These are phyloP conservation scores for Pterobdella sp. DNA, from an alignment of 2,888 invertebrate genomes.

Conservation along the genomic window DNA sequence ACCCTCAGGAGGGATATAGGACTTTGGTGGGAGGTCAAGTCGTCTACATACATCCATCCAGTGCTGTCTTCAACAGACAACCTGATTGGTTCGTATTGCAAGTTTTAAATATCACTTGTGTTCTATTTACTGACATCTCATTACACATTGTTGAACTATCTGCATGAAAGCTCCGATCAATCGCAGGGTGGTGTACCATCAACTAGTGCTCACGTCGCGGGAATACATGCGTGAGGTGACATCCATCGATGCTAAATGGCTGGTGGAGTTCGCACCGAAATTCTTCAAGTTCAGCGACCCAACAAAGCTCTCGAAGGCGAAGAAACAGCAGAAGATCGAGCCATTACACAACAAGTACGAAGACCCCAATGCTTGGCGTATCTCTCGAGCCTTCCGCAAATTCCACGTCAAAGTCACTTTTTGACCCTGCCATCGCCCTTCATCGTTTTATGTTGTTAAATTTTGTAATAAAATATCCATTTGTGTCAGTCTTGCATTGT, in stretches of 20 bases:
- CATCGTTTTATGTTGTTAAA: no score
- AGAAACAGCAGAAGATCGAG: constrained; percentile 95
- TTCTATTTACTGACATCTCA: constrained; percentile 10
- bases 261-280: constrained; percentile 96
- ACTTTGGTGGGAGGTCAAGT: constrained; percentile 91
- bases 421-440: no score
- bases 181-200: constrained; percentile 88
- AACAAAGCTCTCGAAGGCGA: constrained; percentile 93
- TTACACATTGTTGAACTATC: no score
- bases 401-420: constrained; percentile 52
- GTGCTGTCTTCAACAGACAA: constrained; percentile 91
- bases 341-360: constrained; percentile 98
- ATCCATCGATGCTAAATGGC: constrained; percentile 61
- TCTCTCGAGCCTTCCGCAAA: constrained; percentile 61
- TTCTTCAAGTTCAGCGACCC: constrained; percentile 99
- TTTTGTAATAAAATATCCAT: no score
- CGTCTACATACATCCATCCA: constrained; percentile 97
- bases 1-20: constrained; percentile 92
- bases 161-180: no score
- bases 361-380: constrained; percentile 97
- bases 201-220: constrained; percentile 94
- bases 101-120: background rate
- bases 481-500: no score
- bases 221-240: constrained; percentile 95
- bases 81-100: constrained; percentile 75